These are phyloP conservation scores for Myrmecophaga tridactyla DNA, from an alignment of 2,113 vertebrate species.

Conservation along the genomic window DNA sequence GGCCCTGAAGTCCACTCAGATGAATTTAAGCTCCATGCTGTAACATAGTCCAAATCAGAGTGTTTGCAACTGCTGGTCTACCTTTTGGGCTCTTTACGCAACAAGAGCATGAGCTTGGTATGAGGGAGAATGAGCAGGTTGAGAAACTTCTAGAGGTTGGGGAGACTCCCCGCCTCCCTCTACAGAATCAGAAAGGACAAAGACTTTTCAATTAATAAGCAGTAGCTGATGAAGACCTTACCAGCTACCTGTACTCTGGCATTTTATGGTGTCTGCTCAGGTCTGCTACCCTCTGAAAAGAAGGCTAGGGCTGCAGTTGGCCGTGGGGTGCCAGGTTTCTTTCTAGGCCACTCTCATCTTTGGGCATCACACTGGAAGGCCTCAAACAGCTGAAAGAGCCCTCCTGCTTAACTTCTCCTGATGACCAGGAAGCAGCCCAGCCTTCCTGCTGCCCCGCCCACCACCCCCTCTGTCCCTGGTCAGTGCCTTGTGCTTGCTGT, in stretches of 20 bases:
- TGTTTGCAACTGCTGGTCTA: background rate
- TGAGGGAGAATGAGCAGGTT: fast-evolving
- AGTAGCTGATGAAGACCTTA: background rate
- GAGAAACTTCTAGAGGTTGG: background rate
- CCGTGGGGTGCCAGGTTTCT: background rate
- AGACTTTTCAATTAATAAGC: background rate
- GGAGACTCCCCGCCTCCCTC: background rate
- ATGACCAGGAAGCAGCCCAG: background rate
- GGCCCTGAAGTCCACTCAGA: background rate
- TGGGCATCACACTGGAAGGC: background rate
- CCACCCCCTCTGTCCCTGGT: background rate
- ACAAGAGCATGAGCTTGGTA: background rate
- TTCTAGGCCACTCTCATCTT: background rate
- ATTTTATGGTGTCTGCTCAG: background rate
- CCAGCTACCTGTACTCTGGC: background rate
- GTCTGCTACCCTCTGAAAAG: background rate
- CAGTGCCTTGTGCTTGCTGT: constrained; percentile 63
- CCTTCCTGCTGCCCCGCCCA: background rate
- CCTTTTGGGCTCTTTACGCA: background rate
- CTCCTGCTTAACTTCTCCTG: background rate
- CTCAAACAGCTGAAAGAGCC: background rate
- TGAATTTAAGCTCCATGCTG: background rate
- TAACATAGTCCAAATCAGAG: background rate
- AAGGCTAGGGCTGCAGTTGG: background rate
- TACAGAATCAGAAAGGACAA: background rate